A percentile compares a stretch with the other conserved stretches of the same genome.
Evolutionary conservation across 2,113 vertebrate genomes (phyloP).

Genomic region (Boulengeromyrus knoepffleri): DNA sequence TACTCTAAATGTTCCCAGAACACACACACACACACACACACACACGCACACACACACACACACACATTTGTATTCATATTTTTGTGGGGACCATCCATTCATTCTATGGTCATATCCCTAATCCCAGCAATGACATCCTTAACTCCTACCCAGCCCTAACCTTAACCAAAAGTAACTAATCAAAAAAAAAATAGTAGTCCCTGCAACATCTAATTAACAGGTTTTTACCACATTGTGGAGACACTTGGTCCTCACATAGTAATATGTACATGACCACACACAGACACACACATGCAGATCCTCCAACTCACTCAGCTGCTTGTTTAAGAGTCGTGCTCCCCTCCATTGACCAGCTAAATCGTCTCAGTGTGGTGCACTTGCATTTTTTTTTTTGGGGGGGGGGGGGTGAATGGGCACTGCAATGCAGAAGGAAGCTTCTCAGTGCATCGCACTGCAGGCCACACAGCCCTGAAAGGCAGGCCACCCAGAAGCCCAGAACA

Average conservation of each 20-base stretch:
- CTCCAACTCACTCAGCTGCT: not conserved
- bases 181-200: not conserved
- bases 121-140: not conserved
- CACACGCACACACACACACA: not conserved
- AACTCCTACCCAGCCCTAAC: not conserved
- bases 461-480: not conserved
- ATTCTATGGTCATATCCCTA: not conserved
- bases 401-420: slow-evolving; percentile 35
- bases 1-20: not conserved
- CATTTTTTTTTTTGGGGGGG: slow-evolving; percentile 14
- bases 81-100: not conserved
- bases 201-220: not conserved
- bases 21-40: not conserved
- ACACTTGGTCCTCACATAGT: not conserved
- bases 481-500: not conserved
- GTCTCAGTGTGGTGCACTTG: slow-evolving; percentile 21
- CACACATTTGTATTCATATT: not conserved
- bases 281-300: not conserved
- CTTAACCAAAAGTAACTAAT: not conserved
- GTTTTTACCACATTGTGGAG: no score
- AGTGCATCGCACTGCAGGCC: not conserved
- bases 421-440: slow-evolving; percentile 35
- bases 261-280: not conserved
- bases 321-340: not conserved
- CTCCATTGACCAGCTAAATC: not conserved